Percentiles rank a stretch among this genome's conserved stretches.
These are phyloP conservation scores for Botia kubotai DNA, from an alignment of 2,797 vertebrate genomes.

Conservation along the genomic window DNA sequence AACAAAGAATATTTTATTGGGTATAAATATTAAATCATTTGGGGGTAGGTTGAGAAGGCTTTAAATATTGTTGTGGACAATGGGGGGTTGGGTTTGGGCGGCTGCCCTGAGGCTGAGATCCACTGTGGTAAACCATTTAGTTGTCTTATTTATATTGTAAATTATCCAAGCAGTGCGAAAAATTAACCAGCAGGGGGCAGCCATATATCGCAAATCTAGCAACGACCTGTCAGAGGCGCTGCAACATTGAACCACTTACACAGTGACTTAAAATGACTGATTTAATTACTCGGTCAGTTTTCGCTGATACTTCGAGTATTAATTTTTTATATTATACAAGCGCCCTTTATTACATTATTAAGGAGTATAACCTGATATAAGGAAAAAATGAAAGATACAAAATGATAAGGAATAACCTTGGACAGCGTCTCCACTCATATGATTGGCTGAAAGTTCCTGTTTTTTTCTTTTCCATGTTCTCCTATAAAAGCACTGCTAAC, in stretches of 20 bases:
- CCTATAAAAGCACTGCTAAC: constrained; percentile 68
- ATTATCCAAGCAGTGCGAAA: too few relatives aligned
- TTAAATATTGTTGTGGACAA: too few relatives aligned
- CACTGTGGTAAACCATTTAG: too few relatives aligned
- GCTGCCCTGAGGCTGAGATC: too few relatives aligned
- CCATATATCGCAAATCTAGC: background rate
- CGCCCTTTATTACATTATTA: background rate
- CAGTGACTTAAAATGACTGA: background rate
- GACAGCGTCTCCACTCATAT: constrained; percentile 7
- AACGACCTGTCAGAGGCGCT: too few relatives aligned
- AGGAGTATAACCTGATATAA: background rate
- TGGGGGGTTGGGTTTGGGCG: too few relatives aligned
- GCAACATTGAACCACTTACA: background rate
- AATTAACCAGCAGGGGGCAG: constrained; percentile 8
- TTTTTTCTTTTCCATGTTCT: constrained; percentile 49
- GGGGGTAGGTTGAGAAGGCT: too few relatives aligned
- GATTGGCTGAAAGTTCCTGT: constrained; percentile 72
- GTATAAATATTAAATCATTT: too few relatives aligned
- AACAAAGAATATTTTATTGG: too few relatives aligned
- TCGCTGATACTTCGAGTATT: background rate
- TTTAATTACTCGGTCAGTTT: background rate
- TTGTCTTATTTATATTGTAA: too few relatives aligned
- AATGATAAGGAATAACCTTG: constrained; percentile 31
- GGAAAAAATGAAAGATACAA: constrained; percentile 15
- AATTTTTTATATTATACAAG: background rate